phyloP scores from a whole-genome alignment of 2,888 invertebrate species.

The Glomeris marginata region DNA sequence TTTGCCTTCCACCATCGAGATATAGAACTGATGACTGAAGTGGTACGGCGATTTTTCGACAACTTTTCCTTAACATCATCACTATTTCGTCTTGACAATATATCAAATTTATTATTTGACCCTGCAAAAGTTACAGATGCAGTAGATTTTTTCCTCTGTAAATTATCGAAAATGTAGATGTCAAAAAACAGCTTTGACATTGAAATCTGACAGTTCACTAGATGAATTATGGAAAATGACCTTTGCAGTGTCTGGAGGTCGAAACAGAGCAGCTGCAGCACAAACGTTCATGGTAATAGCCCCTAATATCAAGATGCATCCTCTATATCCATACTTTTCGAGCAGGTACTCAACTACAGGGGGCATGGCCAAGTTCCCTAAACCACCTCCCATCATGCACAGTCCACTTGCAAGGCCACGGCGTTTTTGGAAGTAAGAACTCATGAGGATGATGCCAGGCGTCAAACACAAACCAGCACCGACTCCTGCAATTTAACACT shows the following conservation, averaged over 20 bases:
- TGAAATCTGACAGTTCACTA: neutral
- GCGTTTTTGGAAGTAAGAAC: constrained; percentile 46
- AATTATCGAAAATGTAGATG: no score
- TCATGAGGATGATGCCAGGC: constrained; percentile 50
- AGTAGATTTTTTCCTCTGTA: no score
- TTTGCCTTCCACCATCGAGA: no score
- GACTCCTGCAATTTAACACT: constrained; percentile 17
- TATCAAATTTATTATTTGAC: no score
- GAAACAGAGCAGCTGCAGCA: constrained; percentile 51
- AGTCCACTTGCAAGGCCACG: constrained; percentile 56
- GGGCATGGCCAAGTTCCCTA: constrained; percentile 15
- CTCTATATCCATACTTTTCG: constrained; percentile 36
- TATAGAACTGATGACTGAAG: no score
- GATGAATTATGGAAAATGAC: neutral
- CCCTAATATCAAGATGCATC: constrained; percentile 52
- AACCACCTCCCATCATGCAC: constrained; percentile 52
- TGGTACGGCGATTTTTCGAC: no score
- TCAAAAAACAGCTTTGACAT: neutral
- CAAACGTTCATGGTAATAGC: constrained; percentile 62
- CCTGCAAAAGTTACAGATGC: no score
- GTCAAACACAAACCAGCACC: constrained; percentile 28
- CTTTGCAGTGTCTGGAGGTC: constrained; percentile 34
- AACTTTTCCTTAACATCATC: no score
- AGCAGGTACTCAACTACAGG: constrained; percentile 20
- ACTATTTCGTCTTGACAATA: no score